phyloP scores from a whole-genome alignment of 35 echinoderm and acorn worm genomes.

The Apostichopus californicus region DNA sequence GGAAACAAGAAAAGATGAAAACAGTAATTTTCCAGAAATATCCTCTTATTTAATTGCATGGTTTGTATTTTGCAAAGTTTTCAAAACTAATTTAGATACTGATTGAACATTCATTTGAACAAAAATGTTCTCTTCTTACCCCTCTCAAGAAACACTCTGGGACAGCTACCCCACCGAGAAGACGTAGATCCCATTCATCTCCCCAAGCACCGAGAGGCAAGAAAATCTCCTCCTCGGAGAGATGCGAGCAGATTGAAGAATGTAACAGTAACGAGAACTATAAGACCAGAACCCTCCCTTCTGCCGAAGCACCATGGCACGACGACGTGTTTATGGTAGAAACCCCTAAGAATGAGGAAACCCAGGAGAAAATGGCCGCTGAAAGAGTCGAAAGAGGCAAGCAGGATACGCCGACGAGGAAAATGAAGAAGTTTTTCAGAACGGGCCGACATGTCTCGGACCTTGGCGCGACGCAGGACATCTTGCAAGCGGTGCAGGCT shows the following conservation, averaged over 20 bases:
- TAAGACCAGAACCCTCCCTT: constrained; percentile 40
- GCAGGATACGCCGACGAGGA: constrained; percentile 3
- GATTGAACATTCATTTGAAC: no score
- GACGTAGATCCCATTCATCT: constrained; percentile 45
- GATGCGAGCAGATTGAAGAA: background rate
- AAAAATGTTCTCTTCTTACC: background rate
- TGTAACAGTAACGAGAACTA: background rate
- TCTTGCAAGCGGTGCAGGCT: constrained; percentile 38
- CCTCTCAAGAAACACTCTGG: background rate
- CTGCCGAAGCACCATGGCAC: background rate
- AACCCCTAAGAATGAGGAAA: background rate
- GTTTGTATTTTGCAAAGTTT: no score
- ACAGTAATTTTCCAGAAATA: no score
- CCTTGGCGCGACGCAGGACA: constrained; percentile 25
- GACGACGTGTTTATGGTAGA: constrained; percentile 33
- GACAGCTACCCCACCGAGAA: constrained; percentile 9
- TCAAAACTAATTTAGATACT: no score
- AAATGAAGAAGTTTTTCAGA: constrained; percentile 49
- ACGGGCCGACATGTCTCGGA: constrained; percentile 35
- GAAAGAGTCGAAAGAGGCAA: constrained; percentile 15
- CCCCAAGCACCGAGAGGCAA: background rate
- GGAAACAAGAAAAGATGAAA: no score
- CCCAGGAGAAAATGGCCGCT: background rate
- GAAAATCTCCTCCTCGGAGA: background rate
- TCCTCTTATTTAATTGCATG: no score